A percentile compares a stretch with the other conserved stretches of the same genome.
Evolutionary conservation across 2,797 vertebrate species (phyloP).

Genomic region (Luscinia megarhynchos): DNA sequence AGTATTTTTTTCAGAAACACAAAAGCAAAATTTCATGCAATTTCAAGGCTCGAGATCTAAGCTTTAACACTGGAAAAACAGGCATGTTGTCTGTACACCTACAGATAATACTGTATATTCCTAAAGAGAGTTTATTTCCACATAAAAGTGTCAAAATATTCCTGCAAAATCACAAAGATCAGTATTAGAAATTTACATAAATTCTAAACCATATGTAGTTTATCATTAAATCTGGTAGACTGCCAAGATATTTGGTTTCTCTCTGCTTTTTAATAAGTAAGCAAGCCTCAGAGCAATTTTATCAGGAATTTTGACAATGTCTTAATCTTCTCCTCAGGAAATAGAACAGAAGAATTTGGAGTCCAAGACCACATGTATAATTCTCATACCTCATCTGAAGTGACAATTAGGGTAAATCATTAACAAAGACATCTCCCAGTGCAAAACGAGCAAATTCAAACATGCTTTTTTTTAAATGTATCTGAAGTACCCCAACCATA

Average conservation of each 20-base stretch:
- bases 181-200: background rate
- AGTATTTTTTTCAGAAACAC: background rate
- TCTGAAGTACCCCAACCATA: background rate
- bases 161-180: background rate
- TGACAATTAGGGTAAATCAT: background rate
- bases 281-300: background rate
- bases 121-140: background rate
- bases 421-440: background rate
- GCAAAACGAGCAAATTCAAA: background rate
- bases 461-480: background rate
- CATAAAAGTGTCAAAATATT: background rate
- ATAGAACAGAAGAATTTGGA: background rate
- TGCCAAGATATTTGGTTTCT: background rate
- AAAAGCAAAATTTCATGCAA: background rate
- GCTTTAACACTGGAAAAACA: background rate
- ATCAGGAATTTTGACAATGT: background rate
- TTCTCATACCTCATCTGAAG: background rate
- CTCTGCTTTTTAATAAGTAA: background rate
- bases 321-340: background rate
- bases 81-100: background rate
- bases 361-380: background rate
- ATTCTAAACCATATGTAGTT: background rate
- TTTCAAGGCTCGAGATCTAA: background rate
- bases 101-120: background rate
- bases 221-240: background rate